These are phyloP conservation scores for Drosophila mojavensis DNA, from an alignment of 1,140 invertebrate species.

Conservation along the genomic window DNA sequence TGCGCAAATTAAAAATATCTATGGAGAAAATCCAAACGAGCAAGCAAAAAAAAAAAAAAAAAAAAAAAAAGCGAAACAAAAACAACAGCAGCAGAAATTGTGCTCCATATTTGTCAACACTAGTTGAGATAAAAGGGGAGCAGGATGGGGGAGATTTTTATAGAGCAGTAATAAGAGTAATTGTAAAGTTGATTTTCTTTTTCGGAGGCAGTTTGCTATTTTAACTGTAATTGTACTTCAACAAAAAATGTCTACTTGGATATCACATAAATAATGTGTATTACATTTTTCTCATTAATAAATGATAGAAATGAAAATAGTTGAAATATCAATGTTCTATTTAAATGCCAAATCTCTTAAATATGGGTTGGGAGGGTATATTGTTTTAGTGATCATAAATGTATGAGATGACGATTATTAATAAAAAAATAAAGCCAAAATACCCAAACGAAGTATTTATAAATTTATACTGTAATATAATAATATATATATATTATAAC, in stretches of 20 bases:
- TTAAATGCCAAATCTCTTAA: too few relatives aligned
- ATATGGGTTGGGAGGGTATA: too few relatives aligned
- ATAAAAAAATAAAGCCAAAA: too few relatives aligned
- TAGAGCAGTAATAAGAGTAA: slow-evolving; percentile 52
- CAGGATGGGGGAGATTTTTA: background rate
- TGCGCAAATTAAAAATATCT: slow-evolving; percentile 62
- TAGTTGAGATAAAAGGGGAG: background rate
- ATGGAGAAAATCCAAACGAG: slow-evolving; percentile 59
- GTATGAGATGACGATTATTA: too few relatives aligned
- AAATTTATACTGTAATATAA: too few relatives aligned
- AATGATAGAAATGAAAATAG: too few relatives aligned
- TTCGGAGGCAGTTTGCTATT: background rate
- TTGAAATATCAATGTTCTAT: too few relatives aligned
- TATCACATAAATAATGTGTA: background rate
- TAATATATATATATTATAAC: too few relatives aligned
- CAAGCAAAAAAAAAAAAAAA: background rate
- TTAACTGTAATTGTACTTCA: background rate
- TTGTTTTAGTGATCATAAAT: too few relatives aligned
- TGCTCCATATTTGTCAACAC: slow-evolving; percentile 60
- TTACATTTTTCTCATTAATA: too few relatives aligned
- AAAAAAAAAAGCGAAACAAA: slow-evolving; percentile 46
- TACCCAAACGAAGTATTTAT: too few relatives aligned
- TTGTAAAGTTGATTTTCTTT: slow-evolving; percentile 30
- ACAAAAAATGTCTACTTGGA: too few relatives aligned
- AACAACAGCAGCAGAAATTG: slow-evolving; percentile 36